phyloP scores from a whole-genome alignment of 2,113 vertebrate genomes.

The Sterna hirundo region DNA sequence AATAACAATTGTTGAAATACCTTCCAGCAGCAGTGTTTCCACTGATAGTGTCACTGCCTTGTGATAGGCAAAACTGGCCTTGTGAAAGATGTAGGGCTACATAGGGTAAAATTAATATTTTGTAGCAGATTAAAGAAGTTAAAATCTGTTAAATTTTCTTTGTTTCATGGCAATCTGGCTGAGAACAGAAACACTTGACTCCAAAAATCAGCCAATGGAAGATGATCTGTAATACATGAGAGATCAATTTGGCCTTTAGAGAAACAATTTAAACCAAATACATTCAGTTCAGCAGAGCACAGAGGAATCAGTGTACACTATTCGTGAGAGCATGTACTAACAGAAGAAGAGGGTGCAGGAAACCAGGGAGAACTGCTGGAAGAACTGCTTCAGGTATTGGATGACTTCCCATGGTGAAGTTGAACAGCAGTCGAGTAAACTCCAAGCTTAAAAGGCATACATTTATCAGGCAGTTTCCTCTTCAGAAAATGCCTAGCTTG shows the following conservation, averaged over 20 bases:
- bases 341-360: neutral
- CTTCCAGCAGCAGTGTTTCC: neutral
- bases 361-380: neutral
- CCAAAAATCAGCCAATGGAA: neutral
- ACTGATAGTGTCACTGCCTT: neutral
- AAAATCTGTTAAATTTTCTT: neutral
- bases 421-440: neutral
- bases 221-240: neutral
- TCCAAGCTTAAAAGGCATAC: neutral
- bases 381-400: neutral
- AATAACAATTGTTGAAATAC: neutral
- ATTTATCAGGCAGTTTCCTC: neutral
- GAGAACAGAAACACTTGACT: neutral
- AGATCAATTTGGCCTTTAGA: neutral
- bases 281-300: neutral
- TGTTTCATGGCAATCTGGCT: neutral
- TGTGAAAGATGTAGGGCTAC: neutral
- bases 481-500: neutral
- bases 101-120: neutral
- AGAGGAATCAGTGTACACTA: neutral
- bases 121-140: neutral
- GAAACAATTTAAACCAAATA: neutral
- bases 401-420: neutral
- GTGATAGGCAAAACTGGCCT: neutral
- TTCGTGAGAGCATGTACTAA: neutral